Conservation (phyloP, 2,888 invertebrate genomes). For the Pristionchus fissidentatus region DNA sequence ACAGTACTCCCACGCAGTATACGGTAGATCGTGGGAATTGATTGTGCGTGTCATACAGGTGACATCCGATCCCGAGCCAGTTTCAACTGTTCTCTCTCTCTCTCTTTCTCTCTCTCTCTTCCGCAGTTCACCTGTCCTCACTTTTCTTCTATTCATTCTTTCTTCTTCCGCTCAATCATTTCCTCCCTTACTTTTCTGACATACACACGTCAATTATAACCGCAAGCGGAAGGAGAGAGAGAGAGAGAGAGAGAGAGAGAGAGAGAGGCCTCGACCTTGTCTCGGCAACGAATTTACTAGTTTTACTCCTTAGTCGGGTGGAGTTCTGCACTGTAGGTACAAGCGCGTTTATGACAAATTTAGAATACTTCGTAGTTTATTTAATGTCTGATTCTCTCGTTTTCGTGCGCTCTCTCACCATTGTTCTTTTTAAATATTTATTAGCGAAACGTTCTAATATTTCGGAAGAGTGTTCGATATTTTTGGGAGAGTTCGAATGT, state of each 20-base stretch:
- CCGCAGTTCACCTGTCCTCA: not conserved
- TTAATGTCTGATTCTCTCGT: too few relatives aligned
- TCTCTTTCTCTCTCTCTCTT: conserved; percentile 11
- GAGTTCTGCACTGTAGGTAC: too few relatives aligned
- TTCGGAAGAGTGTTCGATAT: too few relatives aligned
- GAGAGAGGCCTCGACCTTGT: not conserved
- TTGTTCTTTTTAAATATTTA: too few relatives aligned
- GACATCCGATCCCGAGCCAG: not conserved
- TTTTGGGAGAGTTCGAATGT: too few relatives aligned
- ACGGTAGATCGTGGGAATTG: conserved; percentile 27
- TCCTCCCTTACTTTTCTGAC: not conserved
- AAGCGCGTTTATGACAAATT: too few relatives aligned
- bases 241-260: too few relatives aligned
- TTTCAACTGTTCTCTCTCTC: conserved; percentile 17
- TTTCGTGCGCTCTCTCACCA: too few relatives aligned
- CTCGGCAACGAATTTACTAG: conserved; percentile 39
- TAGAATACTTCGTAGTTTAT: too few relatives aligned
- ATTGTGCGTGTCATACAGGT: not conserved
- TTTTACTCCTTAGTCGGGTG: not conserved
- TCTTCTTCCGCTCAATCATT: conserved; percentile 16
- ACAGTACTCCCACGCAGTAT: too few relatives aligned
- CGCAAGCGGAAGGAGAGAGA: not conserved
- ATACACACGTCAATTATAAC: conserved; percentile 2
- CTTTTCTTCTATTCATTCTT: not conserved
- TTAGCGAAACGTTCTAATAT: too few relatives aligned